phyloP scores from a whole-genome alignment of 2,797 vertebrate genomes.

The Orestias chungarensis region DNA sequence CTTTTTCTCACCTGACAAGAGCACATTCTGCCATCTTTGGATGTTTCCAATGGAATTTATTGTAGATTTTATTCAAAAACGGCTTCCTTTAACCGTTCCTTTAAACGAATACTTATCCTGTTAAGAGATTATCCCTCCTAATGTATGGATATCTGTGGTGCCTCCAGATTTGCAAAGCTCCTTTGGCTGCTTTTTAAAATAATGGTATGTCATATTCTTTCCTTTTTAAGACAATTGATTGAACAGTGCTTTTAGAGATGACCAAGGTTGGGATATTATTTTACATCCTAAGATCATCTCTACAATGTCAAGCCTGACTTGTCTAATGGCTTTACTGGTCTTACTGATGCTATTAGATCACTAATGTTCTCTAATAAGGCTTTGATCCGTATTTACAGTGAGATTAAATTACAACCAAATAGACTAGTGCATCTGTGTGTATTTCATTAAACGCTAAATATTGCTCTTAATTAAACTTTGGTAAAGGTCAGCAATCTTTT shows the following conservation, averaged over 20 bases:
- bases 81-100: not conserved
- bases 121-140: not conserved
- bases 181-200: not conserved
- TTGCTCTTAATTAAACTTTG: constrained; percentile 78
- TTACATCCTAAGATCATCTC: not conserved
- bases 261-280: not conserved
- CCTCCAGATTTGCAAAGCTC: not conserved
- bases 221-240: not conserved
- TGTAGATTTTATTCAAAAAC: not conserved
- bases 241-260: not conserved
- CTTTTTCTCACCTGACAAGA: not conserved
- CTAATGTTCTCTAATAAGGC: not conserved
- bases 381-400: not conserved
- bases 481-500: constrained; percentile 74
- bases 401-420: not conserved
- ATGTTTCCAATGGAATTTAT: not conserved
- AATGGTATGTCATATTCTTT: not conserved
- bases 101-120: not conserved
- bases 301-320: not conserved
- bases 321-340: not conserved
- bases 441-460: constrained; percentile 73
- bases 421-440: constrained; percentile 15
- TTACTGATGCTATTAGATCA: not conserved
- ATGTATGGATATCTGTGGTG: not conserved
- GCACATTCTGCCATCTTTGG: not conserved